Conservation (phyloP, 2,113 vertebrate genomes). For the Perca flavescens region DNA sequence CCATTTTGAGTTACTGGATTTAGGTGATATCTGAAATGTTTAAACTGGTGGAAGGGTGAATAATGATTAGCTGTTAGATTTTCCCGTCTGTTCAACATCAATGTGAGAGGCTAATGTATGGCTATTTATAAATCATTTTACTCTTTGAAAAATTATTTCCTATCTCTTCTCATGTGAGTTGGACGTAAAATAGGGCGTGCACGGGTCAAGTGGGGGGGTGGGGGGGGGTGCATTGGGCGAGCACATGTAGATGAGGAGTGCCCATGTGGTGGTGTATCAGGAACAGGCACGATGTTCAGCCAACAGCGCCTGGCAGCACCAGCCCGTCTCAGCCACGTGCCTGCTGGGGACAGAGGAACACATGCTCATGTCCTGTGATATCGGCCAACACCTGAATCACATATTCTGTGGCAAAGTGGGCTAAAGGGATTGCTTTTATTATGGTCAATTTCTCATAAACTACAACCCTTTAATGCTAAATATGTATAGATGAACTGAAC, state of each 20-base stretch:
- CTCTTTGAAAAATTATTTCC: not conserved
- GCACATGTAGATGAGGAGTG: conserved; percentile 60
- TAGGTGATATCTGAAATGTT: conserved; percentile 46
- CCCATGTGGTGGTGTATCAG: conserved; percentile 51
- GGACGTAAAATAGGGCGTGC: conserved; percentile 25
- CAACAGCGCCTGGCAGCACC: conserved; percentile 71
- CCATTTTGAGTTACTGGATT: conserved; percentile 29
- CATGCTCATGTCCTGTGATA: conserved; percentile 41
- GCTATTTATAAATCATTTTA: conserved; percentile 7
- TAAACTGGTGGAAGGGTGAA: conserved; percentile 38
- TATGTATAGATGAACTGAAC: not conserved
- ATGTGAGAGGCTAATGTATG: not conserved
- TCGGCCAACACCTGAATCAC: conserved; percentile 34
- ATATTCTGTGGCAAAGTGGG: not conserved
- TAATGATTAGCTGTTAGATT: not conserved
- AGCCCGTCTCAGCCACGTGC: conserved; percentile 68
- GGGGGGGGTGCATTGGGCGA: not conserved
- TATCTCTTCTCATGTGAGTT: conserved; percentile 13
- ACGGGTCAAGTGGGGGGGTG: conserved; percentile 11
- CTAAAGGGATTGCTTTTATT: not conserved
- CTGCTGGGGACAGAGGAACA: conserved; percentile 54
- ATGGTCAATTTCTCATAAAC: not conserved
- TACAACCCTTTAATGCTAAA: not conserved
- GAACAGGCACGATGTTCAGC: conserved; percentile 59
- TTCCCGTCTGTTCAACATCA: not conserved